Percentiles rank a stretch among this genome's conserved stretches.
Conservation (phyloP, 2,797 vertebrate species). For the Oreochromis mossambicus region DNA sequence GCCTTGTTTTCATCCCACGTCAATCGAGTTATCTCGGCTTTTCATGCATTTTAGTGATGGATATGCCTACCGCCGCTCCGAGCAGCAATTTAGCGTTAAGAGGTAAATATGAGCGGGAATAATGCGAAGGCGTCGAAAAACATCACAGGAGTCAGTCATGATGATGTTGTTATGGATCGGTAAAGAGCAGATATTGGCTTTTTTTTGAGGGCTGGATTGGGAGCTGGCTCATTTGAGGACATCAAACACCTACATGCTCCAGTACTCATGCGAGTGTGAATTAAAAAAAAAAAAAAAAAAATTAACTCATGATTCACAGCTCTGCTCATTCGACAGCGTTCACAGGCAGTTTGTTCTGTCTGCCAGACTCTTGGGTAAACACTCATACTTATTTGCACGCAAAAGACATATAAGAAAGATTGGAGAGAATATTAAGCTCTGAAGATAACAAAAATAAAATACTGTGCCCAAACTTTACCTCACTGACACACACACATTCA, state of each 20-base stretch:
- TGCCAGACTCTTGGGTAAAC: background rate
- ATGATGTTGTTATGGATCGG: background rate
- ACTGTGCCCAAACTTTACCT: background rate
- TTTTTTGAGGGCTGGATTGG: background rate
- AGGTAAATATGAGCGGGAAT: constrained; percentile 2
- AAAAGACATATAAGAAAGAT: background rate
- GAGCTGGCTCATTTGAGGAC: constrained; percentile 49
- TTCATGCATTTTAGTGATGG: constrained; percentile 27
- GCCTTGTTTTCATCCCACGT: constrained; percentile 45
- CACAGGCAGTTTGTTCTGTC: background rate
- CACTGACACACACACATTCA: constrained; percentile 26
- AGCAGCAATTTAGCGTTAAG: constrained; percentile 20
- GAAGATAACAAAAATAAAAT: background rate
- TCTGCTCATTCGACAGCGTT: background rate
- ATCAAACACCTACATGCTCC: constrained; percentile 47
- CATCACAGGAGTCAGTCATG: background rate
- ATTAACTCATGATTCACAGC: constrained; percentile 33
- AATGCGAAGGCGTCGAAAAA: constrained; percentile 25
- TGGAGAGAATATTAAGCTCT: background rate
- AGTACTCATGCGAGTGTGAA: background rate
- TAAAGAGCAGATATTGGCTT: background rate
- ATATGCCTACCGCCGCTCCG: constrained; percentile 16
- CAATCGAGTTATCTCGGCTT: constrained; percentile 8
- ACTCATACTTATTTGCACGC: background rate
- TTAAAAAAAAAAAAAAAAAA: background rate